phyloP scores from a whole-genome alignment of 2,113 vertebrate genomes.

The Aldabrachelys gigantea region DNA sequence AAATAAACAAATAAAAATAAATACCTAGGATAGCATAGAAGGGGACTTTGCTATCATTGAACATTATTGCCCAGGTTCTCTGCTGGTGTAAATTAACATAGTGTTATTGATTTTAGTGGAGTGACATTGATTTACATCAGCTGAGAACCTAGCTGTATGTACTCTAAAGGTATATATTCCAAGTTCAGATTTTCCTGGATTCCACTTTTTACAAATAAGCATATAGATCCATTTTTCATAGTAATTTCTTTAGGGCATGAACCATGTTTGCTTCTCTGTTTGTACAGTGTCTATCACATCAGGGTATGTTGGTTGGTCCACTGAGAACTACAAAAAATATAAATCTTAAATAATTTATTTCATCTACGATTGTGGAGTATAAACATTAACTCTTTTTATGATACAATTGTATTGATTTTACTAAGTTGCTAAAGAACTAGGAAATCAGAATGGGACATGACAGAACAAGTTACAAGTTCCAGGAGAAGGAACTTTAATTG shows the following conservation, averaged over 20 bases:
- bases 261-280: neutral
- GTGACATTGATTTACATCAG: neutral
- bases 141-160: neutral
- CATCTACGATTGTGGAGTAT: neutral
- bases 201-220: neutral
- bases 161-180: neutral
- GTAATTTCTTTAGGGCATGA: neutral
- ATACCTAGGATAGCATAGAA: neutral
- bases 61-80: neutral
- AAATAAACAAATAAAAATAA: neutral
- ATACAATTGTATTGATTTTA: neutral
- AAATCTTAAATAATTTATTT: neutral
- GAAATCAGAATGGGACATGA: neutral
- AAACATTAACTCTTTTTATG: neutral
- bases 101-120: neutral
- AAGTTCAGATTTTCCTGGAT: accelerated
- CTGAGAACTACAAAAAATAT: neutral
- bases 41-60: neutral
- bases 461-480: neutral
- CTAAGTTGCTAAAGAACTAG: neutral
- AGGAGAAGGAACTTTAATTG: neutral
- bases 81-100: neutral
- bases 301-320: neutral
- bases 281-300: neutral
- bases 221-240: neutral